Evolutionary conservation across 2,888 invertebrate genomes (phyloP), one percentile per base, ranked within the genome.

Genomic region (Leptopilina drosophilae): DNA sequence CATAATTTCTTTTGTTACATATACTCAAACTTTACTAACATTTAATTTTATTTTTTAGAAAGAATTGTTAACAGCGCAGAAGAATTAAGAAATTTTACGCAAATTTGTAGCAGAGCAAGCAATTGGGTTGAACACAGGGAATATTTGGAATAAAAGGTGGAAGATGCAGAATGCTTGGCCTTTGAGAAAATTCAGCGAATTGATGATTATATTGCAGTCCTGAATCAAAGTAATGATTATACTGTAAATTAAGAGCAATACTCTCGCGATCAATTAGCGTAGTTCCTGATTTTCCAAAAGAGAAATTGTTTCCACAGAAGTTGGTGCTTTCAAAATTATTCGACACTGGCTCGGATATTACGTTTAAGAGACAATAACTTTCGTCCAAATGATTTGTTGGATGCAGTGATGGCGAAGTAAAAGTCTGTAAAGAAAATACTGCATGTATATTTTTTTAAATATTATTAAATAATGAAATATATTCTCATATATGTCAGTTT

Each of bases 101-200:
- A 76, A 90, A 90, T 79, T 91, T 91, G 78, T 89, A 91, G 78
- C 91, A 91, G 69, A 91, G 88, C 15, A 89, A 82, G 79, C 91
- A 91, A 82, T 91, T 91, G 0, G 91, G 91, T 53, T 90, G 91
- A 1, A 91, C 85, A 78, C 91, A 91, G 11, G 91, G 89, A 64
- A 91, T 87, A 5, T 89, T 88, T 1, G 91, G 90, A 11, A 91
- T 77, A 1, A 91, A 84, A 4, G 91, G 87, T 1, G 91, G 90
- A 49, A 91, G 83, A 78, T 90, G 91, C 53, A 87, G 75, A 78
- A 84, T 81, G 5, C 84, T 76, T 1, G 85, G 82, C 80, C 85
- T 82, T 65, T 83, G 83, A 3, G 82, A 80, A 56, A 83, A 59
- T n/a, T 73, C 73, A 26, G 53, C 26, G 5, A 73, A 76, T 64